Base-by-base conservation (phyloP, 2,797 vertebrate species). In the Antrozous pallidus region DNA sequence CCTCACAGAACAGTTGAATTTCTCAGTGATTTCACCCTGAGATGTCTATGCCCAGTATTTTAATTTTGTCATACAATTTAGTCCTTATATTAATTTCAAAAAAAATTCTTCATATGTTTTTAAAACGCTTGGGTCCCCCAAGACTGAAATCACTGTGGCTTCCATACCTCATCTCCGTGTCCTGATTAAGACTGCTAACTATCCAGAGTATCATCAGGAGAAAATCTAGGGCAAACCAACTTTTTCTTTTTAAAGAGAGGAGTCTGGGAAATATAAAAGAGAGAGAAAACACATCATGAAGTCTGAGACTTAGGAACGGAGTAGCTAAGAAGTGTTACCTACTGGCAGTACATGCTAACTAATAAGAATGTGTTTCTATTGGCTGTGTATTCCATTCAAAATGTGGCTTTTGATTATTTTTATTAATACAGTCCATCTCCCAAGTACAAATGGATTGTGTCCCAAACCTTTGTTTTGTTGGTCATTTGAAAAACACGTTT, bases 151-250 rank as follows among this genome's bases (percentile, higher is more conserved):
- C 36, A 49, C 20, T 22, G 45, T 65, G 14, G 54, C 33, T 92
- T 97, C 74, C 87, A 87, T 65, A 75, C 26, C 51, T 95, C 94
- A 88, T 95, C 93, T 87, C n/a, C 97, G 96, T 97, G 95, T 58
- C 97, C 93, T 95, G 95, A 97, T 97, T 97, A 97, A 94, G 96
- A 93, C 92, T 97, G 95, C 95, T 97, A 97, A 92, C 96, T 96
- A 90, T 77, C 92, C 81, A 97, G 90, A 95, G 77, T 74, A 79
- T 79, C 87, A 96, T 94, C 95, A 94, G 87, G 47, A 95, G 67
- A 92, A 93, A 98, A 98, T 98, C 96, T 98, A 98, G 98, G 98
- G 86, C 98, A 97, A 56, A 95, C 45, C 74, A 77, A 91, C 90
- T 97, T 82, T 94, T 96, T 94, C 96, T 90, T 88, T 16, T 63